These are phyloP conservation scores for Scomberomorus guttatus DNA, from an alignment of 2,797 vertebrate species.

Conservation along the genomic window DNA sequence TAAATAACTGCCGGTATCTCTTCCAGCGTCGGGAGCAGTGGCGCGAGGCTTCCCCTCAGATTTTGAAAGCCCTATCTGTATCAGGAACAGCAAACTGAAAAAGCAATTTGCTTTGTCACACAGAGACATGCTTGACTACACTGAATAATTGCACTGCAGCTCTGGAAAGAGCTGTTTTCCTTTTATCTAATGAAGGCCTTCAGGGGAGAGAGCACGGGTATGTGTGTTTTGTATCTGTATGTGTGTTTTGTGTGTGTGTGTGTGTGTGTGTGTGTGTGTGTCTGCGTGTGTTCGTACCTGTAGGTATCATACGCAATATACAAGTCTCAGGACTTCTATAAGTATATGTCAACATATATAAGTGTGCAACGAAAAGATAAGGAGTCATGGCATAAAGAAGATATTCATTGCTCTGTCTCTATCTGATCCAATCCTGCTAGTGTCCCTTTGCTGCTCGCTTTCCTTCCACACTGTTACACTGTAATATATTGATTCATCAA, in stretches of 20 bases:
- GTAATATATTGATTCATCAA: slow-evolving; percentile 73
- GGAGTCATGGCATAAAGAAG: slow-evolving; percentile 13
- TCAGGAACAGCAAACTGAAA: slow-evolving; percentile 85
- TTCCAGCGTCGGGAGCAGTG: slow-evolving; percentile 71
- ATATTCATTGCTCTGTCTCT: slow-evolving; percentile 20
- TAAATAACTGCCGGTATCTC: slow-evolving; percentile 83
- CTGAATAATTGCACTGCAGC: slow-evolving; percentile 88
- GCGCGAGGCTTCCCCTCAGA: slow-evolving; percentile 79
- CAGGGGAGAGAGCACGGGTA: slow-evolving; percentile 56
- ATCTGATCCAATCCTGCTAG: slow-evolving; percentile 44
- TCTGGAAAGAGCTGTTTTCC: slow-evolving; percentile 83
- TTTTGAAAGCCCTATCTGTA: slow-evolving; percentile 85
- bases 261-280: slow-evolving; percentile 14
- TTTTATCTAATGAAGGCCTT: slow-evolving; percentile 88
- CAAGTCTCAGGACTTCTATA: slow-evolving; percentile 32
- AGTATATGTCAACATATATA: slow-evolving; percentile 28
- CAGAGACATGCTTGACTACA: slow-evolving; percentile 87
- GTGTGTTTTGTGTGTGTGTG: slow-evolving; percentile 21
- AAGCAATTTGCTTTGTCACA: slow-evolving; percentile 90
- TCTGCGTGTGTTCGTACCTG: slow-evolving; percentile 20
- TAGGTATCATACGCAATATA: slow-evolving; percentile 35
- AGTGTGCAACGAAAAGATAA: slow-evolving; percentile 38
- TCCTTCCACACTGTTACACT: slow-evolving; percentile 27
- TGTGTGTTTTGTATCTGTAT: slow-evolving; percentile 46
- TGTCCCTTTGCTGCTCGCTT: slow-evolving; percentile 14